These are phyloP conservation scores for Megalops atlanticus DNA, from an alignment of 2,113 vertebrate genomes.

Conservation along the genomic window DNA sequence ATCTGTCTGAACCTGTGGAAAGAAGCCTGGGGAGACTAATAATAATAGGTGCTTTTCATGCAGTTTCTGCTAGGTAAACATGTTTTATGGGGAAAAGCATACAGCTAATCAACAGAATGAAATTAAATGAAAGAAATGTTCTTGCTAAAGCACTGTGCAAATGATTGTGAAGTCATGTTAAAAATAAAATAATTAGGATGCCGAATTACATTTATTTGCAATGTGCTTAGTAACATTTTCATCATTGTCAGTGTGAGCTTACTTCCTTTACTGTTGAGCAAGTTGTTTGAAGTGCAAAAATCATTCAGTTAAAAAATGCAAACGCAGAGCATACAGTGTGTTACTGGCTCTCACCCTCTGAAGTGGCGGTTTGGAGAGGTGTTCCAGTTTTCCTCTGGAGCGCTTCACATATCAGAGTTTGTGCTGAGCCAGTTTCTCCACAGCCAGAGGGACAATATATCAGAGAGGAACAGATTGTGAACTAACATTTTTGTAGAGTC, in stretches of 20 bases:
- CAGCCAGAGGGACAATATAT: slow-evolving; percentile 47
- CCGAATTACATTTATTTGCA: not conserved
- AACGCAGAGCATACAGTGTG: too few relatives aligned
- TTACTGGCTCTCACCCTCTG: not conserved
- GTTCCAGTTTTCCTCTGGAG: not conserved
- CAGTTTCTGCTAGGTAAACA: not conserved
- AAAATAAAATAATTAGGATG: not conserved
- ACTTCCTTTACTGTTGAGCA: too few relatives aligned
- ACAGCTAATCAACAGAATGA: not conserved
- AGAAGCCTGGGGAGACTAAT: too few relatives aligned
- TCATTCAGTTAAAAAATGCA: too few relatives aligned
- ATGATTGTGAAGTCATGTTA: not conserved
- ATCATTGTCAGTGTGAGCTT: too few relatives aligned
- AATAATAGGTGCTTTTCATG: too few relatives aligned
- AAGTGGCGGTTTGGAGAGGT: not conserved
- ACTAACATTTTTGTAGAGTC: slow-evolving; percentile 55
- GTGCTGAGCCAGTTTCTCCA: slow-evolving; percentile 40
- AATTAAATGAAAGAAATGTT: not conserved
- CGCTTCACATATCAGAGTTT: slow-evolving; percentile 35
- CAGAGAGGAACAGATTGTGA: slow-evolving; percentile 57
- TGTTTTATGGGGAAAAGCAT: not conserved
- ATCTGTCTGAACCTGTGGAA: too few relatives aligned
- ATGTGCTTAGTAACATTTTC: too few relatives aligned
- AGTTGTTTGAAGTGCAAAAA: too few relatives aligned
- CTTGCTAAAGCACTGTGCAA: not conserved